Conservation (phyloP, 2,888 invertebrate species). For the Agonopterix subpropinquella region DNA sequence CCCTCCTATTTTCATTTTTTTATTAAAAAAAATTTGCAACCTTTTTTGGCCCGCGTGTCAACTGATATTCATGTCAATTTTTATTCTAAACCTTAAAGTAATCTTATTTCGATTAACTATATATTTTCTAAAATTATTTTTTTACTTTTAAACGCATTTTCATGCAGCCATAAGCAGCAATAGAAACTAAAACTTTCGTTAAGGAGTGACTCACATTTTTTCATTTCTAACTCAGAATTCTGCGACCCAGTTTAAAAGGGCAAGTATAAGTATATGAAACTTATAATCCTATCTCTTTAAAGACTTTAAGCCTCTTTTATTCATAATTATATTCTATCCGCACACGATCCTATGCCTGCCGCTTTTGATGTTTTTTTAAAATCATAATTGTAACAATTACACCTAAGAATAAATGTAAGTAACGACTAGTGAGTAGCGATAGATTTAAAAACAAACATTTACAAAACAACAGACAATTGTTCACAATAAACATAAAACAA, state of each 20-base stretch:
- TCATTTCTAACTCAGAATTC: conserved; percentile 16
- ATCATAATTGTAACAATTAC: not conserved
- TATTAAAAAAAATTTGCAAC: conserved; percentile 35
- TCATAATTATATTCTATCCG: conserved; percentile 13
- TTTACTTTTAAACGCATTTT: conserved; percentile 30
- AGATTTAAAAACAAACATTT: too few relatives aligned
- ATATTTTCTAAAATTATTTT: conserved; percentile 59
- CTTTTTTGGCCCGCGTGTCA: conserved; percentile 65
- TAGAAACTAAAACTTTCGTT: conserved; percentile 49
- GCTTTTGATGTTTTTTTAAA: conserved; percentile 1
- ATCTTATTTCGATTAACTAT: conserved; percentile 25
- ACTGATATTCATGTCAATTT: conserved; percentile 33
- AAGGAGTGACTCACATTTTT: conserved; percentile 64
- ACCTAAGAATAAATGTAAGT: not conserved
- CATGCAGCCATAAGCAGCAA: conserved; percentile 59
- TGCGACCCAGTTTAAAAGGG: conserved; percentile 11
- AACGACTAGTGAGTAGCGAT: too few relatives aligned
- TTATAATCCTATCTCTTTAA: conserved; percentile 7
- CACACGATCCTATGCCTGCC: conserved; percentile 14
- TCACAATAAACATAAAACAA: too few relatives aligned
- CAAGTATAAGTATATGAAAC: conserved; percentile 7
- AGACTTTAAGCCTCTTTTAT: conserved; percentile 14
- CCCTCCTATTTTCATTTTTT: not conserved
- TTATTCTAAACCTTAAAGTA: conserved; percentile 24
- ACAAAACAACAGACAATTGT: too few relatives aligned